Base-by-base conservation (phyloP, 1,140 invertebrate species). In the Monochamus saltuarius region DNA sequence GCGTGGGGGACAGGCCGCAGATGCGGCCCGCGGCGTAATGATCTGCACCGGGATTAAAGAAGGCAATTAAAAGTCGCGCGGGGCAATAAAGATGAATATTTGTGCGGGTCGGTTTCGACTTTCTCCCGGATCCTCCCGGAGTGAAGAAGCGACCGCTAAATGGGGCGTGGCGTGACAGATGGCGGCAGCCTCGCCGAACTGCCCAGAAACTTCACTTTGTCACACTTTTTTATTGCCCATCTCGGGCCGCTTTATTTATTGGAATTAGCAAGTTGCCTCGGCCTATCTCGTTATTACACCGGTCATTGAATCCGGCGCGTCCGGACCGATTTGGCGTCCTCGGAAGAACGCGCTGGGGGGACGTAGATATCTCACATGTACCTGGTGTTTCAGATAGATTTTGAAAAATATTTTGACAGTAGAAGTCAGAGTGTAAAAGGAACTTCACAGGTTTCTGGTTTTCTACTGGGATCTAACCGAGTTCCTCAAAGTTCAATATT, bases 31-130 rank as follows among this genome's bases (percentile, higher is more conserved):
- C 42, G 22, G 46, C 46, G 56, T 57, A 57, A 57, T 57, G 56
- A 57, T 57, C 56, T 57, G 56, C 47, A 57, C 56, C 42, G 56
- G 49, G 56, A 51, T 59, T 59, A 59, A 59, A 51, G 56, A 59
- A 59, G 56, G 46, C 49, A 59, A 59, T 59, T 59, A 59, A 59
- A 59, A 59, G 56, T 59, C 56, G 56, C 47, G 47, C 50, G 56
- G 51, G 56, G 56, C 51, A 59, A 59, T 59, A 59, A 59, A 59
- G 56, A 59, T 59, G 56, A 52, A 59, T 59, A 59, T 59, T 59
- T 59, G 45, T 59, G 56, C 51, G 56, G 49, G 56, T 59, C 51
- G 50, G 50, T 46, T 51, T 59, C 51, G 47, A 39, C 49, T 59
- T 52, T 46, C 46, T 59, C 40, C 56, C 47, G 56, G 29, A 42